phyloP scores from a whole-genome alignment of 2,888 invertebrate species.

The Mesopsocus fuscifrons region DNA sequence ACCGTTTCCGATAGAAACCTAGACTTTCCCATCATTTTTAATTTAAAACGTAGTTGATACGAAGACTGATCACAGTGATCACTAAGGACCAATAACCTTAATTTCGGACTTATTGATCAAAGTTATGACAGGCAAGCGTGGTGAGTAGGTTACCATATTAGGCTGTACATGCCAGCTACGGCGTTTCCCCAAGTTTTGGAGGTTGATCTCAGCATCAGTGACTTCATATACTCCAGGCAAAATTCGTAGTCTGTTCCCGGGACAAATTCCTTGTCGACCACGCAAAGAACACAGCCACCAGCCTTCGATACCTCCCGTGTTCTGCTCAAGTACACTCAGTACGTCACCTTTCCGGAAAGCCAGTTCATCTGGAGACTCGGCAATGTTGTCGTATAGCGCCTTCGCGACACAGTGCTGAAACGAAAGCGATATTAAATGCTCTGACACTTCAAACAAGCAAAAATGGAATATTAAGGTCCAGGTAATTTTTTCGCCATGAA shows the following conservation, averaged over 20 bases:
- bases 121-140: too few relatives aligned
- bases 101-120: too few relatives aligned
- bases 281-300: slow-evolving; percentile 94
- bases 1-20: too few relatives aligned
- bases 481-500: too few relatives aligned
- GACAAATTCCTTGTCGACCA: slow-evolving; percentile 90
- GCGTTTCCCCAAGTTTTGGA: slow-evolving; percentile 38
- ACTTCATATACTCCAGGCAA: slow-evolving; percentile 47
- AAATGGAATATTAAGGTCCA: too few relatives aligned
- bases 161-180: slow-evolving; percentile 49
- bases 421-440: too few relatives aligned
- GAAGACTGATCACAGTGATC: too few relatives aligned
- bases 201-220: slow-evolving; percentile 26
- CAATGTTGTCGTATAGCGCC: slow-evolving; percentile 85
- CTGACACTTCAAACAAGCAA: too few relatives aligned
- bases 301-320: slow-evolving; percentile 76
- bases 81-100: too few relatives aligned
- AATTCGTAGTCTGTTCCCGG: slow-evolving; percentile 78
- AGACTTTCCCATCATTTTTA: too few relatives aligned
- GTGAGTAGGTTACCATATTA: slow-evolving; percentile 51
- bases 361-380: slow-evolving; percentile 85
- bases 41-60: too few relatives aligned
- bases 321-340: slow-evolving; percentile 80
- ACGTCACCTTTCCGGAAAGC: slow-evolving; percentile 85
- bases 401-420: slow-evolving; percentile 76